Base-by-base conservation (phyloP, 1,140 invertebrate species). In the Calephelis virginiensis region DNA sequence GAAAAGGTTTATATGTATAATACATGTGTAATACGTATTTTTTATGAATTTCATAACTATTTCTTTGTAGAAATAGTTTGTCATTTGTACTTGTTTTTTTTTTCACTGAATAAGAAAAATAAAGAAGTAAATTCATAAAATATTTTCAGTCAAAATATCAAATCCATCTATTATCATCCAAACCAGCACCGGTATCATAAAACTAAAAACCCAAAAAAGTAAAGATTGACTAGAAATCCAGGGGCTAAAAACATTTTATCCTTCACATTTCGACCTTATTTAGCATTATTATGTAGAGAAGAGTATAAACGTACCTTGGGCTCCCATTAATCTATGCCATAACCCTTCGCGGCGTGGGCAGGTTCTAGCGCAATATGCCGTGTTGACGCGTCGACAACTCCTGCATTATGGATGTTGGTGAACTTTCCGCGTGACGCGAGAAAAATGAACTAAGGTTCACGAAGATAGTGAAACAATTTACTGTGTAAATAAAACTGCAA, bases 321-420 rank as follows among this genome's bases (percentile, higher is more conserved):
- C 43, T 72, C 72, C 78, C 82, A 86, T 88, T 88, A 83, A 86
- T 86, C 78, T 81, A 73, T 67, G 71, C 43, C 67, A 69, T 75
- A 85, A 85, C 80, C 85, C 83, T 85, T 85, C 76, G 69, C 66
- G 62, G 59, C 71, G 47, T 63, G 65, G 67, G 74, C 64, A 59
- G 60, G 61, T 46, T 59, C 17, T 28, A 67, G 66, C 74, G 80
- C 82, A 86, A 83, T 89, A 89, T 87, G 86, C 76, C 77, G 83
- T 76, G 86, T 82, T 83, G 86, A 90, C 86, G 86, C 77, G 87
- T 79, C 85, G 87, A 90, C 85, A 77, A 68, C 69, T 77, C 78
- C 72, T 90, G 82, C 86, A 90, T 89, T 90, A 90, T 90, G 85
- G 79, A 90, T 89, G 86, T 74, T 70, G 77, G 77, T 72, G 67